A percentile compares a stretch with the other conserved stretches of the same genome.
Conservation (phyloP, 2,797 vertebrate species). For the Catamblyrhynchus diadema region DNA sequence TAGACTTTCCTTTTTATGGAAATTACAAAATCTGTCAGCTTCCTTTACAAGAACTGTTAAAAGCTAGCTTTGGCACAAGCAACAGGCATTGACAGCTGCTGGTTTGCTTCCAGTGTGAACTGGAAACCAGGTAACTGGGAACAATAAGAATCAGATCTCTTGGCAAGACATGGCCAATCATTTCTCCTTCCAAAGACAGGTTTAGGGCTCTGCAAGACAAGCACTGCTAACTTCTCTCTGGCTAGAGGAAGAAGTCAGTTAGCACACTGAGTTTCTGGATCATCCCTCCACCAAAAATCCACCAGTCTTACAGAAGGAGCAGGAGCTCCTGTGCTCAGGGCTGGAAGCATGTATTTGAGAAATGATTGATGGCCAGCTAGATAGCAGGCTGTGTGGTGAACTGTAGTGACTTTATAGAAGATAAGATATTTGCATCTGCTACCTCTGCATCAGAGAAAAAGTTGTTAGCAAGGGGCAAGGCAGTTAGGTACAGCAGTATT, state of each 20-base stretch:
- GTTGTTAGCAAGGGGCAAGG: not conserved
- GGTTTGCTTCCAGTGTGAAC: slow-evolving; percentile 1
- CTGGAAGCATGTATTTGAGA: not conserved
- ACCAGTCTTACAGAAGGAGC: not conserved
- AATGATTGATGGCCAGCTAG: not conserved
- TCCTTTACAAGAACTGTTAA: slow-evolving; percentile 22
- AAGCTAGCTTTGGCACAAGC: slow-evolving; percentile 23
- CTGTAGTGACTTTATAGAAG: not conserved
- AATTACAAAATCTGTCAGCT: slow-evolving; percentile 24
- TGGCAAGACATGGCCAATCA: not conserved
- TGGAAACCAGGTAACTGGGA: slow-evolving; percentile 2
- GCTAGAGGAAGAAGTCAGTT: not conserved
- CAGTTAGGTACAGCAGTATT: not conserved
- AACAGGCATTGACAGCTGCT: slow-evolving; percentile 18
- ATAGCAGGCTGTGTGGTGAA: not conserved
- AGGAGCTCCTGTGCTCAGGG: not conserved
- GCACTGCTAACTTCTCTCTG: not conserved
- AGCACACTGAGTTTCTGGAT: not conserved
- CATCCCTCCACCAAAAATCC: not conserved
- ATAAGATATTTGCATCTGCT: not conserved
- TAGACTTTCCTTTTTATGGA: slow-evolving; percentile 53
- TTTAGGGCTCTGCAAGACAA: not conserved
- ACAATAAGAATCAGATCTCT: not conserved
- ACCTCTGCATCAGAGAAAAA: not conserved
- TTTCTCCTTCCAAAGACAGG: not conserved